These are phyloP conservation scores for Musca domestica DNA, from an alignment of 1,140 invertebrate species.

Conservation along the genomic window DNA sequence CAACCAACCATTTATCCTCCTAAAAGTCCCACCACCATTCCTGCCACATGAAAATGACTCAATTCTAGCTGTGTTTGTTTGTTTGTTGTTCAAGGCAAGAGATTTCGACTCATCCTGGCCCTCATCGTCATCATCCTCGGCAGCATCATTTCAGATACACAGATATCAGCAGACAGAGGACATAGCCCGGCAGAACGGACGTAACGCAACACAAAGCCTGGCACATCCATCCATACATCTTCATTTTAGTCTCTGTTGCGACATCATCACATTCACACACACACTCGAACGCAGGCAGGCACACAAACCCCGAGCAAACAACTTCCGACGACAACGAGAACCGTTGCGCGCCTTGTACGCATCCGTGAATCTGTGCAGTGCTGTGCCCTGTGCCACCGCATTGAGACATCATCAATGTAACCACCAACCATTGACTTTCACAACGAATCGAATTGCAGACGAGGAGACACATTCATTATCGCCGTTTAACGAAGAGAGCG, in stretches of 20 bases:
- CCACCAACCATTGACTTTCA: too few species aligned
- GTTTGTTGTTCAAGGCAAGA: constrained; percentile 16
- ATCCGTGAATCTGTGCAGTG: too few species aligned
- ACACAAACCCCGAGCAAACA: background rate
- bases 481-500: too few species aligned
- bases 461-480: too few species aligned
- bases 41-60: background rate
- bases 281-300: background rate
- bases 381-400: too few species aligned
- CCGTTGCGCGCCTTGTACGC: too few species aligned
- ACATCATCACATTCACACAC: constrained; percentile 9
- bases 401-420: too few species aligned
- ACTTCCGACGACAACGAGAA: too few species aligned
- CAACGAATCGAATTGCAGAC: too few species aligned
- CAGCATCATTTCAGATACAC: background rate
- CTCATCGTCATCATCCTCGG: too few species aligned
- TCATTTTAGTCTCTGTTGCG: constrained; percentile 14
- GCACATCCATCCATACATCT: constrained; percentile 3
- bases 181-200: constrained; percentile 7
- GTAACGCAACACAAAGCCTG: background rate
- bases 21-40: background rate
- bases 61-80: constrained; percentile 2
- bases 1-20: background rate
- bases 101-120: constrained; percentile 1
- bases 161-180: constrained; percentile 2